phyloP scores from a whole-genome alignment of 2,797 vertebrate genomes.

The Psittacula derbiana region DNA sequence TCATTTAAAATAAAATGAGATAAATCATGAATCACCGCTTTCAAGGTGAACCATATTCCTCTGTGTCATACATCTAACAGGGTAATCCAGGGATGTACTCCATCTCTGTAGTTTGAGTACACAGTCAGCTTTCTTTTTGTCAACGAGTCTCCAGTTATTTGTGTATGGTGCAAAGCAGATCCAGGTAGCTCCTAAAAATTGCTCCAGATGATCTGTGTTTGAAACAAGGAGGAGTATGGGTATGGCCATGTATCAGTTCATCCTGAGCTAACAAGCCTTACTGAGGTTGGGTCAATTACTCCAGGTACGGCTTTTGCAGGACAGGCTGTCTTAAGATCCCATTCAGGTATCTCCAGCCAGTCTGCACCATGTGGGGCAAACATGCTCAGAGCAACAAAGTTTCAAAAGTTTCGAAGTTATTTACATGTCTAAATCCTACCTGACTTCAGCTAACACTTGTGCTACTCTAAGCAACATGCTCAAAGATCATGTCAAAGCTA shows the following conservation, averaged over 20 bases:
- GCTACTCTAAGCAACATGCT: neutral
- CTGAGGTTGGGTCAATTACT: neutral
- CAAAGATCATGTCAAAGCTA: neutral
- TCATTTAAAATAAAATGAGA: neutral
- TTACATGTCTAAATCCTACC: neutral
- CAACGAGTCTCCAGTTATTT: neutral
- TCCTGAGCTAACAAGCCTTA: neutral
- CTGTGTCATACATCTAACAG: neutral
- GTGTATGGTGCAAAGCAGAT: accelerated
- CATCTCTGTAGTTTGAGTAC: neutral
- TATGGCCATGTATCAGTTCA: neutral
- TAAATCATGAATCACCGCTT: neutral
- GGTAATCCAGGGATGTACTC: neutral
- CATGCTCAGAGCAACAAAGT: accelerated
- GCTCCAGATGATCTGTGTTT: neutral
- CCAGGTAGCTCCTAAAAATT: neutral
- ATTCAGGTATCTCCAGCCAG: neutral
- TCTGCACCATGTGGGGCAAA: neutral
- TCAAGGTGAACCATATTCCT: neutral
- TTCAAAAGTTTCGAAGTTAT: neutral
- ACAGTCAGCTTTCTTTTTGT: neutral
- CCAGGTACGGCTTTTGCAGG: neutral
- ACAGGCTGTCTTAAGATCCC: neutral
- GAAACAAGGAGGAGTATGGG: neutral
- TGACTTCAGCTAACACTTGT: accelerated